Percentiles rank a stretch among this genome's conserved stretches.
These are phyloP conservation scores for Aphrophora alni DNA, from an alignment of 2,888 invertebrate species.

Conservation along the genomic window DNA sequence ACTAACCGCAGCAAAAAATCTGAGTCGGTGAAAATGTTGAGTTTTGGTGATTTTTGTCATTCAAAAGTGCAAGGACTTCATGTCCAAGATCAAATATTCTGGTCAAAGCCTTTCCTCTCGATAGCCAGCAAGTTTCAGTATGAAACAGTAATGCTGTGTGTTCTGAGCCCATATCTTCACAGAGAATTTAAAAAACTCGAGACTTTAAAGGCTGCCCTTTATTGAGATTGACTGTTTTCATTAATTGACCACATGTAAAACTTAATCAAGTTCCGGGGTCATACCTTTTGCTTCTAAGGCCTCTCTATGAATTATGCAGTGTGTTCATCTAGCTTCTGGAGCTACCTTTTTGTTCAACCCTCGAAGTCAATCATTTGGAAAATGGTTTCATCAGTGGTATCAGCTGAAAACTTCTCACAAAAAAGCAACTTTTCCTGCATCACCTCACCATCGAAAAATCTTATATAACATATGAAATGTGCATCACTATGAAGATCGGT, in stretches of 20 bases:
- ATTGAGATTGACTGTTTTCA: conserved; percentile 16
- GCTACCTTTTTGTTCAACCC: not conserved
- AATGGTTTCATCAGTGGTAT: conserved; percentile 16
- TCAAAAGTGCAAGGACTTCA: conserved; percentile 16
- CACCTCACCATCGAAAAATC: conserved; percentile 6
- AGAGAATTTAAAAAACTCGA: conserved; percentile 7
- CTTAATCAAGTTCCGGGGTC: conserved; percentile 1
- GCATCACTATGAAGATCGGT: conserved; percentile 15
- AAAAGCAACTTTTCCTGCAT: conserved; percentile 10
- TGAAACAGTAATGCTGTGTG: not conserved
- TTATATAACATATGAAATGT: conserved; percentile 14
- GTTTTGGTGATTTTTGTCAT: not conserved
- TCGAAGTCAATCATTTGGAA: not conserved
- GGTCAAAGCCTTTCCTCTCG: conserved; percentile 10
- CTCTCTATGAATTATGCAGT: not conserved
- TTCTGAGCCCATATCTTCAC: conserved; percentile 10
- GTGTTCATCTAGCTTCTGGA: conserved; percentile 15
- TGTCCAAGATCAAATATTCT: conserved; percentile 21
- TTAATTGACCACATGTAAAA: conserved; percentile 11
- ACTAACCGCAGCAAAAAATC: not conserved
- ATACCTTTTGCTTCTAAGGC: conserved; percentile 18
- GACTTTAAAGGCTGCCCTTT: conserved; percentile 16
- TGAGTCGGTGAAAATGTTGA: not conserved
- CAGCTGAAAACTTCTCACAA: conserved; percentile 2
- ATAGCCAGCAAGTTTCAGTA: not conserved